These are phyloP conservation scores for Rousettus madagascariensis DNA, from an alignment of 2,797 vertebrate species.

Conservation along the genomic window DNA sequence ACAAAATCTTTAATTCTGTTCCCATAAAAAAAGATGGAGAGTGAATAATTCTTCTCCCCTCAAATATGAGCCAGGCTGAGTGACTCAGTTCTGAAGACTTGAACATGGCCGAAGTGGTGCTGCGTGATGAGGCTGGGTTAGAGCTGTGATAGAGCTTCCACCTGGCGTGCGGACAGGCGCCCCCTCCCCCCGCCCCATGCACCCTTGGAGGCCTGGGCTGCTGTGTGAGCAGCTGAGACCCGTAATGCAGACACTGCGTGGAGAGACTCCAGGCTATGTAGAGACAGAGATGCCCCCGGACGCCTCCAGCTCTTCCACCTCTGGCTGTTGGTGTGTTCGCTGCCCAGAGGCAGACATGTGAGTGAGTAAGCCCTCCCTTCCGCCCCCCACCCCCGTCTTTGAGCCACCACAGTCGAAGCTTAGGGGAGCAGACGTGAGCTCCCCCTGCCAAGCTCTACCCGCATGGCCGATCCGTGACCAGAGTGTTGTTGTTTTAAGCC, in stretches of 20 bases:
- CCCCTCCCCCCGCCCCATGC: background rate
- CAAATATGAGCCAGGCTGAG: background rate
- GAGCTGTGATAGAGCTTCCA: background rate
- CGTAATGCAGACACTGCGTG: background rate
- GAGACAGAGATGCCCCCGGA: background rate
- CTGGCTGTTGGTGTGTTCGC: background rate
- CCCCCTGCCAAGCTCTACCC: background rate
- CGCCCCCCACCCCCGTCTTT: background rate
- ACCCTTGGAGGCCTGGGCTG: background rate
- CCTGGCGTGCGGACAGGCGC: too few relatives aligned
- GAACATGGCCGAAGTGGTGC: background rate
- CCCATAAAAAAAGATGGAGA: background rate
- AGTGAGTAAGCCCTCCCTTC: background rate
- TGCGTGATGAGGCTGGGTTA: background rate
- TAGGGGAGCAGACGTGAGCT: background rate
- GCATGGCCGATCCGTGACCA: background rate
- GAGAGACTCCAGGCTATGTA: background rate
- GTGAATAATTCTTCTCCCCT: background rate
- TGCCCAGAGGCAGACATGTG: background rate
- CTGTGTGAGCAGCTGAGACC: background rate
- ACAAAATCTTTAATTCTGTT: background rate
- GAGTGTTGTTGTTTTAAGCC: background rate
- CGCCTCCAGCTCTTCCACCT: background rate
- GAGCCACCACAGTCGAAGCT: background rate
- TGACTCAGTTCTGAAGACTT: background rate